Evolutionary conservation across 2,888 invertebrate genomes (phyloP), one percentile per base, ranked within the genome.

Genomic region (Dasypogon diadema): DNA sequence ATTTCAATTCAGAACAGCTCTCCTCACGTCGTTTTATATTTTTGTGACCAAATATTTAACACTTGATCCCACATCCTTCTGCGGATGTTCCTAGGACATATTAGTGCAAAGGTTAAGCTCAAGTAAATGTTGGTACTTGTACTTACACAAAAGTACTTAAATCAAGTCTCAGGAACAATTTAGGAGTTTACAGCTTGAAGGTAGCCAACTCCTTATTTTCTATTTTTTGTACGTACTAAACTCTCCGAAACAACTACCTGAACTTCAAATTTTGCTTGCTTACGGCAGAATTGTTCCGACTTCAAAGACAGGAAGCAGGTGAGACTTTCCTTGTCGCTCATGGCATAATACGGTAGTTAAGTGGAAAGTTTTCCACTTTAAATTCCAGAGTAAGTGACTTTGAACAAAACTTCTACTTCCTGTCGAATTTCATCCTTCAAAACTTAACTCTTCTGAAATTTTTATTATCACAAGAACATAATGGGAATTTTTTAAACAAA

Each of bases 311-410:
- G 42, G 42, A 12, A 42, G 1, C 42, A 51, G 51, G 51, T 51
- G 51, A 51, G 51, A 51, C 18, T 51, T 51, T 21, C 21, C 18
- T 21, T 51, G 16, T 51, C n/a, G 51, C 18, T 21, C 3, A 12
- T 2, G 18, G 51, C 51, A 16, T 51, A 51, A 51, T n/a, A 51
- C 21, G 2, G 51, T 51, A 51, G 51, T 51, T 21, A 21, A 51
- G 18, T 51, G 18, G 0, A 51, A 51, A 51, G 51, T 51, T 51
- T 51, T 51, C 51, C 51, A 51, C 51, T 51, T 51, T 21, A 16
- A n/a, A 51, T 51, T 14, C 21, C 21, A 1, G 51, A 2, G 21
- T 6, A 51, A 51, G 14, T 12, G 12, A 42, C 12, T 42, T 12
- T 42, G 12, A 42, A 12, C 2, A 42, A 42, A 42, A 42, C 12